These are phyloP conservation scores for Sycophila texana DNA, from an alignment of 2,888 invertebrate genomes.

Conservation along the genomic window DNA sequence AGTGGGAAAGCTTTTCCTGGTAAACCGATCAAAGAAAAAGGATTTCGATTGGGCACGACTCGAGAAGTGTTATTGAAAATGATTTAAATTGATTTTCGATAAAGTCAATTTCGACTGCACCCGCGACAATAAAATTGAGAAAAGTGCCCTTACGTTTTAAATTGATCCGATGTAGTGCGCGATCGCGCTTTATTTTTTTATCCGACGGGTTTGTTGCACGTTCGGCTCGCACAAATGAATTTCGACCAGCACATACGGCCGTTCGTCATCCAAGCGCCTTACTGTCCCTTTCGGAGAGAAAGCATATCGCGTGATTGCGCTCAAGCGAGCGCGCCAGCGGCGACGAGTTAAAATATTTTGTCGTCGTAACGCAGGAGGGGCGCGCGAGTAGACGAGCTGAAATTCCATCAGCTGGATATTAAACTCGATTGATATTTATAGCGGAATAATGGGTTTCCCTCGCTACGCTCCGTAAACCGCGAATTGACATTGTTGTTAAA, in stretches of 20 bases:
- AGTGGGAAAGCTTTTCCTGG: no score
- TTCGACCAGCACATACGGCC: slow-evolving; percentile 16
- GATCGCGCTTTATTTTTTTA: background rate
- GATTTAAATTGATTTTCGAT: no score
- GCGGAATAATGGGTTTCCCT: slow-evolving; percentile 16
- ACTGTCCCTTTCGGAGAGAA: background rate
- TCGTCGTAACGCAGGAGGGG: background rate
- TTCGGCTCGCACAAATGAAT: background rate
- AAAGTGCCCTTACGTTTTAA: no score
- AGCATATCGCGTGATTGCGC: slow-evolving; percentile 38
- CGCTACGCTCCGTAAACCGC: slow-evolving; percentile 18
- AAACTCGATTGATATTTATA: slow-evolving; percentile 53
- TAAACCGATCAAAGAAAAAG: no score
- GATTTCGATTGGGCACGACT: no score
- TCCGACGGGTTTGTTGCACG: background rate
- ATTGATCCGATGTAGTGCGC: background rate
- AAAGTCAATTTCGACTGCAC: no score
- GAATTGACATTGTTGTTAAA: slow-evolving; percentile 12
- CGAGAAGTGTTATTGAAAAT: no score
- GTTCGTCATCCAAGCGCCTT: slow-evolving; percentile 5
- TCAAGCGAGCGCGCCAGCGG: slow-evolving; percentile 30
- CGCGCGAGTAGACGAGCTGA: background rate
- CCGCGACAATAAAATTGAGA: no score
- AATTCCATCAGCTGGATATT: slow-evolving; percentile 45
- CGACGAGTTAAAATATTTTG: slow-evolving; percentile 35